Conservation (phyloP, 1,140 invertebrate genomes). For the Drosophila insularis region DNA sequence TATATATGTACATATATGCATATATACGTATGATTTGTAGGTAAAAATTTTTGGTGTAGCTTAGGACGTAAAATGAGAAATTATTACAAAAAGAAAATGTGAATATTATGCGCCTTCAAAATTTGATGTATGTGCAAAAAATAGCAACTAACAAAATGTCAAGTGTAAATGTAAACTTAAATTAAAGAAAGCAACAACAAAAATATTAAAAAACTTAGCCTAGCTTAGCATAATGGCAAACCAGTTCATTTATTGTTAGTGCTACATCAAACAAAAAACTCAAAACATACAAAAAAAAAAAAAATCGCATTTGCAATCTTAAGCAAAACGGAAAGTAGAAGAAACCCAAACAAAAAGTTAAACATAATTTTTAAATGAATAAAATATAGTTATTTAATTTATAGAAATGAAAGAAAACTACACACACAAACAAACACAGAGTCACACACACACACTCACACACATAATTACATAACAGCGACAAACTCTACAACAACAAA, state of each 20-base stretch:
- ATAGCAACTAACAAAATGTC: conserved; percentile 11
- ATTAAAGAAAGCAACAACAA: conserved; percentile 35
- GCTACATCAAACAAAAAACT: conserved; percentile 40
- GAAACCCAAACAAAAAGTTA: conserved; percentile 75
- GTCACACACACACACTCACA: conserved; percentile 17
- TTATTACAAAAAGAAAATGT: conserved; percentile 60
- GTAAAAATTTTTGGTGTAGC: conserved; percentile 49
- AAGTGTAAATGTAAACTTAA: conserved; percentile 60
- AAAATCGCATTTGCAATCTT: conserved; percentile 70
- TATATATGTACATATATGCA: conserved; percentile 13
- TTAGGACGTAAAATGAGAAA: conserved; percentile 54
- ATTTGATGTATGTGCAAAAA: conserved; percentile 58
- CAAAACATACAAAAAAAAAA: conserved; percentile 31
- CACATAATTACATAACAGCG: conserved; percentile 52
- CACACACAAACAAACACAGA: conserved; percentile 24
- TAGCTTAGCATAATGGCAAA: conserved; percentile 55
- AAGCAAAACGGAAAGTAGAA: conserved; percentile 53
- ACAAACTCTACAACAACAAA: conserved; percentile 70
- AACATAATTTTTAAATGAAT: conserved; percentile 78
- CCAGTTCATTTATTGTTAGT: conserved; percentile 73
- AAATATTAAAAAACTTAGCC: conserved; percentile 46
- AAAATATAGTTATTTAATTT: conserved; percentile 71
- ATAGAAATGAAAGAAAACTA: conserved; percentile 37
- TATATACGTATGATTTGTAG: conserved; percentile 48
- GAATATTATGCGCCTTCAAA: conserved; percentile 82